Evolutionary conservation across 2,797 vertebrate genomes (phyloP), one percentile per base, ranked within the genome.

Genomic region (Sebastes taczanowskii): DNA sequence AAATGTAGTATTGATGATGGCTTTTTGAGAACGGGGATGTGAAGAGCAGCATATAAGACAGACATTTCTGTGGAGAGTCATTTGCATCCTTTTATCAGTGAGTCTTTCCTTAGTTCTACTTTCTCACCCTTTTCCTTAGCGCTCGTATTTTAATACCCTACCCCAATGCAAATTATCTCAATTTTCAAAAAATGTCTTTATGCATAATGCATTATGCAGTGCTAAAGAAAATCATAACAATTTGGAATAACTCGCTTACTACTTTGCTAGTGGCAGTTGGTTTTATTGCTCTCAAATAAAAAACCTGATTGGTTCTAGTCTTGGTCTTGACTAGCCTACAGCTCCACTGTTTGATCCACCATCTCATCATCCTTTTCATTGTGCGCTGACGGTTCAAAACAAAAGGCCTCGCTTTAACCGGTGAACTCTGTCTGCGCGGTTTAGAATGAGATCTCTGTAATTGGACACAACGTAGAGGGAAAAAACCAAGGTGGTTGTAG

Each of bases 361-460:
- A 52, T 71, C 61, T 79, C 59, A 69, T 74, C 79, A 64, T 65
- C 60, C 20, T 68, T 82, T 56, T 70, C 30, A 68, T 20, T 79
- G 60, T 56, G 60, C 22, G 16, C 67, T 7, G 61, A 42, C 4
- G 16, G 53, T 66, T 84, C 52, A 73, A 81, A 87, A 84, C 75
- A 85, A 87, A 74, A 78, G 71, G 74, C 67, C 62, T 73, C 6
- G 1, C 70, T 81, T 81, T 49, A 81, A 70, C 74, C 72, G 59
- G 61, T 68, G 65, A 85, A 84, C 78, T 75, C 69, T 71, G 67
- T 83, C 77, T 71, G 58, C 11, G 29, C 67, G 71, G n/a, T 80
- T 87, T 64, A 46, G 55, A 71, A 78, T 70, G 55, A 68, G 73
- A 86, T 74, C 64, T 80, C 72, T 81, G 42, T 90, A 86, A 93